phyloP scores from a whole-genome alignment of 2,888 invertebrate species.

The Plebejus argus region DNA sequence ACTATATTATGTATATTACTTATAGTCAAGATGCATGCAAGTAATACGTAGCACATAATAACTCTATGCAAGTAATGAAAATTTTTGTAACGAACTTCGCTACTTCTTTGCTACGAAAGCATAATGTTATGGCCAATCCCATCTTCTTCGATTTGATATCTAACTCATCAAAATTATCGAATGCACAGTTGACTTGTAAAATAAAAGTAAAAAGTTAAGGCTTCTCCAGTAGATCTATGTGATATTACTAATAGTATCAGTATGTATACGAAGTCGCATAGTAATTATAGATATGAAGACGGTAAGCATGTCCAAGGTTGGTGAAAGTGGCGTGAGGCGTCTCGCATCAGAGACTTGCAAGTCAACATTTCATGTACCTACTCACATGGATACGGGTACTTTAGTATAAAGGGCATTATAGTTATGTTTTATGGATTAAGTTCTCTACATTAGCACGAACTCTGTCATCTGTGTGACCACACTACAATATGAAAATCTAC shows the following conservation, averaged over 20 bases:
- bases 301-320: constrained; percentile 14
- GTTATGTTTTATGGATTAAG: neutral
- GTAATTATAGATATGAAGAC: constrained; percentile 1
- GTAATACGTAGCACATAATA: too few species aligned
- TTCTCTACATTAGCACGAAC: neutral
- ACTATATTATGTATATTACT: too few species aligned
- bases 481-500: too few species aligned
- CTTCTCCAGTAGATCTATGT: neutral
- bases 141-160: neutral
- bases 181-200: neutral
- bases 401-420: neutral
- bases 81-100: neutral
- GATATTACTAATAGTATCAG: neutral
- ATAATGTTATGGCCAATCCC: too few species aligned
- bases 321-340: constrained; percentile 37
- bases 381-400: neutral
- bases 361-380: constrained; percentile 30
- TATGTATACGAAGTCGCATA: neutral
- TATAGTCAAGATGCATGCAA: too few species aligned
- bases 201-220: neutral
- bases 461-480: too few species aligned
- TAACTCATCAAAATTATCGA: neutral
- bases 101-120: neutral
- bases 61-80: too few species aligned
- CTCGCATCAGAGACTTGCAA: constrained; percentile 28